Conservation (phyloP, 2,113 vertebrate species). For the Polypterus bichir region DNA sequence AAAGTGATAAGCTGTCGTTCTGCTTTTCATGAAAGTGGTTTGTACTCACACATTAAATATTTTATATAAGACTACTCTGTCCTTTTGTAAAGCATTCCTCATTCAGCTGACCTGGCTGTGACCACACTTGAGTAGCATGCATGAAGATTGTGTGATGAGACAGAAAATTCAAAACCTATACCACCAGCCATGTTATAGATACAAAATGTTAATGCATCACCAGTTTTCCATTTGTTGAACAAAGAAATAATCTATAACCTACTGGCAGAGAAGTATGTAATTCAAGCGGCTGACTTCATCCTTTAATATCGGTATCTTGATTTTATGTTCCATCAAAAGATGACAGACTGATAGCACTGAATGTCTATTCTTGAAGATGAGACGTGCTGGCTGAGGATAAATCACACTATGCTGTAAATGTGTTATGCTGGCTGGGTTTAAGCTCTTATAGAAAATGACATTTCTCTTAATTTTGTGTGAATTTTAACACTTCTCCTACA, state of each 20-base stretch:
- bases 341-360: not conserved
- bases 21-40: too few relatives aligned
- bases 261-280: not conserved
- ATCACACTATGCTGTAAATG: too few relatives aligned
- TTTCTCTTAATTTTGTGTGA: too few relatives aligned
- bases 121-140: not conserved
- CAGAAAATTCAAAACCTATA: not conserved
- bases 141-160: constrained; percentile 3
- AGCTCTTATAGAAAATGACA: too few relatives aligned
- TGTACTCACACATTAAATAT: too few relatives aligned
- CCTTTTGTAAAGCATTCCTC: constrained; percentile 33
- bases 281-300: not conserved
- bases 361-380: not conserved
- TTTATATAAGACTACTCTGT: constrained; percentile 13
- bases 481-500: too few relatives aligned
- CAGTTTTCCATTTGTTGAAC: not conserved
- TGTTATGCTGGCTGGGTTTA: too few relatives aligned
- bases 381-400: not conserved
- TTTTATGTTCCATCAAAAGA: not conserved
- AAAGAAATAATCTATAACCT: too few relatives aligned
- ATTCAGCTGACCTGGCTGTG: not conserved
- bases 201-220: not conserved
- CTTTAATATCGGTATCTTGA: not conserved
- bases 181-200: not conserved
- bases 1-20: too few relatives aligned